A percentile compares a stretch with the other conserved stretches of the same genome.
Conservation (phyloP, 37 sponge, comb jelly and placozoan species). For the Dysidea cf. avara region DNA sequence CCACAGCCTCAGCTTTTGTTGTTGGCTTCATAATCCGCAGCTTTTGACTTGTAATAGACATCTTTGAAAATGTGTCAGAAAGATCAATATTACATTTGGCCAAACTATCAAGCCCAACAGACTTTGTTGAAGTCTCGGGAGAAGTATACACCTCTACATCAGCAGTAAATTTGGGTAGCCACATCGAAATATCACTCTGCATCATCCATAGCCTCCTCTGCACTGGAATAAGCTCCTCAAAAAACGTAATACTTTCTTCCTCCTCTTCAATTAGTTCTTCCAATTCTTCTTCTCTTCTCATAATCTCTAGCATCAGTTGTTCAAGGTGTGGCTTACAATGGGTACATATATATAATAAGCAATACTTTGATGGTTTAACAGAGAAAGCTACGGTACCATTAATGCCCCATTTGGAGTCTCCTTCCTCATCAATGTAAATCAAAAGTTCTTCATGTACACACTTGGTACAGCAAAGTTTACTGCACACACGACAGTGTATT, state of each 20-base stretch:
- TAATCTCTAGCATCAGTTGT: not conserved
- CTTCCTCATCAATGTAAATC: slow-evolving; percentile 23
- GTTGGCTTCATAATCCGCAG: slow-evolving; percentile 30
- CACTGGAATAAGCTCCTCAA: slow-evolving; percentile 5
- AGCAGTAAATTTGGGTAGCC: slow-evolving; percentile 31
- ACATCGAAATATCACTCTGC: slow-evolving; percentile 18
- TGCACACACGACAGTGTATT: slow-evolving; percentile 66
- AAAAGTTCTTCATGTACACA: slow-evolving; percentile 45
- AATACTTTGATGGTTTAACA: slow-evolving; percentile 1
- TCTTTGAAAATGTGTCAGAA: slow-evolving; percentile 38
- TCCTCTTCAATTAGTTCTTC: not conserved
- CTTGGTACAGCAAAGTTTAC: slow-evolving; percentile 55
- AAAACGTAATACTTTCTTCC: not conserved
- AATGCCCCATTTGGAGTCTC: slow-evolving; percentile 40
- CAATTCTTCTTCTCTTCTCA: not conserved
- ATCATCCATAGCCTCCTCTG: slow-evolving; percentile 16
- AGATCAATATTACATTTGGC: slow-evolving; percentile 38
- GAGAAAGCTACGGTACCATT: slow-evolving; percentile 47
- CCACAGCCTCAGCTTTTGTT: slow-evolving; percentile 29
- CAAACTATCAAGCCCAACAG: slow-evolving; percentile 6
- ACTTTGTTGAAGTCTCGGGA: slow-evolving; percentile 3
- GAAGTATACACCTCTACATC: slow-evolving; percentile 30
- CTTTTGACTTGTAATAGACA: slow-evolving; percentile 52
- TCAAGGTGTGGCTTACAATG: not conserved
- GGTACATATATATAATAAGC: not conserved